These are phyloP conservation scores for Tenrec ecaudatus DNA, from an alignment of 2,113 vertebrate genomes.

Conservation along the genomic window DNA sequence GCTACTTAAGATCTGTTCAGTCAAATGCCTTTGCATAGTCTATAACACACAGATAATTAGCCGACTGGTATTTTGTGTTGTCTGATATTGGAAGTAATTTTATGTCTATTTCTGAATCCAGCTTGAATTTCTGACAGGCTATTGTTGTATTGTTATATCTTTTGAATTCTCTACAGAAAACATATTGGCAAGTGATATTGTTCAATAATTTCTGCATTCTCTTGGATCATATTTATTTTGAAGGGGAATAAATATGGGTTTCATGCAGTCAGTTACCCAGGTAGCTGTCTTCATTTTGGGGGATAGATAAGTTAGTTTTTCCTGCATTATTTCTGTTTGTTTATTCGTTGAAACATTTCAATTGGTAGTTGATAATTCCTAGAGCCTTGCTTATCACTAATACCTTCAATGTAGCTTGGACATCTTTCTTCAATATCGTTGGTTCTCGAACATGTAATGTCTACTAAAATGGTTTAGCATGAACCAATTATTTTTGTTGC, in stretches of 20 bases:
- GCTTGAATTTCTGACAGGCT: too few species aligned
- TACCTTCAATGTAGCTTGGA: background rate
- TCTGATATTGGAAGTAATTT: too few species aligned
- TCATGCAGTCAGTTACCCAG: background rate
- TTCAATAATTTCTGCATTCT: background rate
- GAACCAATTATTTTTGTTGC: background rate
- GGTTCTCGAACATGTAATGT: background rate
- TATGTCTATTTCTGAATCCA: too few species aligned
- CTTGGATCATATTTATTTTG: background rate
- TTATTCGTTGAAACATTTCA: background rate
- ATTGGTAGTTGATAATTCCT: background rate
- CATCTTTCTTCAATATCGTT: background rate
- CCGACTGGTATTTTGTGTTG: too few species aligned
- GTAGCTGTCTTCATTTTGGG: background rate
- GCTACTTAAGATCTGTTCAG: too few species aligned
- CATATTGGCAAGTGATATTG: background rate
- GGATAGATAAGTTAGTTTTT: background rate
- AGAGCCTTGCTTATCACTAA: background rate
- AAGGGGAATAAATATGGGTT: background rate
- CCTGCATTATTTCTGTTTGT: background rate
- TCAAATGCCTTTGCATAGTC: too few species aligned
- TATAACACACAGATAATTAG: too few species aligned
- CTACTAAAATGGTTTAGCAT: background rate
- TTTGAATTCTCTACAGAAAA: background rate
- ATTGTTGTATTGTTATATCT: background rate